phyloP scores from a whole-genome alignment of 2,113 vertebrate genomes.

The Vulpes lagopus region DNA sequence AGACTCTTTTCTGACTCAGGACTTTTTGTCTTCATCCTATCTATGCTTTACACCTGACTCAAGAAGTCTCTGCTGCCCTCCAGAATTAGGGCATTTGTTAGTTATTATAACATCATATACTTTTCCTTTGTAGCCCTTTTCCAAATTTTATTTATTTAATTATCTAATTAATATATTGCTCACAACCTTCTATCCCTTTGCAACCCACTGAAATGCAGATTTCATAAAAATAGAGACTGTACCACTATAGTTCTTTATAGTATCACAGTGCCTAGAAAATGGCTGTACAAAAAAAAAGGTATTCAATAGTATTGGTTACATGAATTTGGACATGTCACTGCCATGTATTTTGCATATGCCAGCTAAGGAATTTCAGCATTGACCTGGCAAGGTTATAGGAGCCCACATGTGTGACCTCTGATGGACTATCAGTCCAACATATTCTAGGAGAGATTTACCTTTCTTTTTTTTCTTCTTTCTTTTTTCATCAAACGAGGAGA shows the following conservation, averaged over 20 bases:
- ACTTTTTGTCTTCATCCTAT: background rate
- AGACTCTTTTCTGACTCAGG: background rate
- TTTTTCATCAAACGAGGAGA: background rate
- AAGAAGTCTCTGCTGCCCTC: background rate
- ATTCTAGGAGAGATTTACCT: background rate
- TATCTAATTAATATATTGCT: background rate
- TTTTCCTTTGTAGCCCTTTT: background rate
- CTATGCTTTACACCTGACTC: background rate
- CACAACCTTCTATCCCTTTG: background rate
- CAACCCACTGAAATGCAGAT: background rate
- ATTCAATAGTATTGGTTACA: background rate
- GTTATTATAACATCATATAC: background rate
- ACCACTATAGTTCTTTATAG: background rate
- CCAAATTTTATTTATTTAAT: background rate
- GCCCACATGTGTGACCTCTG: background rate
- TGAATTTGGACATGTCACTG: background rate
- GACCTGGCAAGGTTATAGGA: background rate
- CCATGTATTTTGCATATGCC: background rate
- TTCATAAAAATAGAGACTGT: background rate
- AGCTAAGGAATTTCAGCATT: background rate
- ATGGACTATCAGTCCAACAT: background rate
- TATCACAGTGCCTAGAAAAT: background rate
- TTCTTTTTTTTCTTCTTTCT: background rate
- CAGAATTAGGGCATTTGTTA: background rate
- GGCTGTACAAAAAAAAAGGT: background rate